Percentiles rank a stretch among this genome's conserved stretches.
Conservation (phyloP, 2,888 invertebrate genomes). For the Pyrrhosoma nymphula region DNA sequence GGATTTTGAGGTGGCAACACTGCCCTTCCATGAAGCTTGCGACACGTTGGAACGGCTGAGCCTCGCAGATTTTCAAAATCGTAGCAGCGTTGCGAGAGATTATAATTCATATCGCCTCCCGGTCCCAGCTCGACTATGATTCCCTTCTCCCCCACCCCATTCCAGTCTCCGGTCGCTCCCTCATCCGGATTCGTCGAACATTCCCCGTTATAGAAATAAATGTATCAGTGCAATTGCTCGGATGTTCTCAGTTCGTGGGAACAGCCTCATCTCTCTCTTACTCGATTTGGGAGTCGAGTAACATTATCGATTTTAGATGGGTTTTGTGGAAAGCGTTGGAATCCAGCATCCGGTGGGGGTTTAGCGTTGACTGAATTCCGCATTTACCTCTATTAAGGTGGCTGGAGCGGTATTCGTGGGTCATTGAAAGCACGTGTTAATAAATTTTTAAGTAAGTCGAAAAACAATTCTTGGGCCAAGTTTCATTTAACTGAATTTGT, state of each 20-base stretch:
- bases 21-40: background rate
- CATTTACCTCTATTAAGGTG: too few species aligned
- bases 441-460: too few species aligned
- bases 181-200: background rate
- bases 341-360: background rate
- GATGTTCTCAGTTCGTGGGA: background rate
- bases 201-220: background rate
- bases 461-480: too few species aligned
- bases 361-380: background rate
- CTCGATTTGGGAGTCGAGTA: background rate
- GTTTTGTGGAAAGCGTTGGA: background rate
- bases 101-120: constrained; percentile 1
- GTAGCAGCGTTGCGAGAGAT: background rate
- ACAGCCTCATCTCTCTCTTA: background rate
- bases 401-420: too few species aligned
- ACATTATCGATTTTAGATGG: background rate
- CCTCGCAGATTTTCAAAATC: constrained; percentile 3
- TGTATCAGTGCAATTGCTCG: background rate
- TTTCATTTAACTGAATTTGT: too few species aligned
- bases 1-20: too few species aligned
- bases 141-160: background rate
- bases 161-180: background rate
- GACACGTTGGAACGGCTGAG: background rate
- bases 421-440: too few species aligned
- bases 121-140: background rate